phyloP scores from a whole-genome alignment of 2,888 invertebrate species.

The Uropetala carovei region DNA sequence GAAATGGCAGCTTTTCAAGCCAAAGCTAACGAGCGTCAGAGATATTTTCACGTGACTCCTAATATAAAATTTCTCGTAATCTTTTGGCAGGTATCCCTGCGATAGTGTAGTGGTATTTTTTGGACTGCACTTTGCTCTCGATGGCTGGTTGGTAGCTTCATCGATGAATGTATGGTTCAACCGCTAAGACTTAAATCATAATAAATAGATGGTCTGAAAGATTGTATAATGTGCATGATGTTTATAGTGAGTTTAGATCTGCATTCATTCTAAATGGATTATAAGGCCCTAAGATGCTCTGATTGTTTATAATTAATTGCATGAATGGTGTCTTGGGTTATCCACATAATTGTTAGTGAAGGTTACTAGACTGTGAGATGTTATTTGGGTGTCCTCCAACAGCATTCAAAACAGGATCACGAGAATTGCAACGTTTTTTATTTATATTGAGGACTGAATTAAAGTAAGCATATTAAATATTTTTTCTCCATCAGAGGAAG shows the following conservation, averaged over 20 bases:
- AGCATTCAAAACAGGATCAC: slow-evolving; percentile 58
- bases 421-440: slow-evolving; percentile 16
- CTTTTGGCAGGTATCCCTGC: slow-evolving; percentile 54
- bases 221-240: slow-evolving; percentile 33
- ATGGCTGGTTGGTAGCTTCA: slow-evolving; percentile 56
- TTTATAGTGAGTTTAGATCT: slow-evolving; percentile 51
- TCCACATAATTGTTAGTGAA: slow-evolving; percentile 35
- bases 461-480: slow-evolving; percentile 13
- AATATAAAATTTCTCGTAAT: slow-evolving; percentile 36
- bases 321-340: slow-evolving; percentile 43
- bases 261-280: slow-evolving; percentile 44
- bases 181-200: slow-evolving; percentile 25
- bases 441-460: not conserved
- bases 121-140: slow-evolving; percentile 60
- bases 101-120: slow-evolving; percentile 55
- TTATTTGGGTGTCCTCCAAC: slow-evolving; percentile 47
- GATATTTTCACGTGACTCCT: slow-evolving; percentile 58
- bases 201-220: slow-evolving; percentile 32
- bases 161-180: slow-evolving; percentile 51
- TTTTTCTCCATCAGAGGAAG: slow-evolving; percentile 33
- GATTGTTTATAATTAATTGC: slow-evolving; percentile 12
- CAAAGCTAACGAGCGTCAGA: slow-evolving; percentile 40
- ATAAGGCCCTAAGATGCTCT: slow-evolving; percentile 38
- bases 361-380: slow-evolving; percentile 42
- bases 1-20: not conserved